Evolutionary conservation across 2,797 vertebrate genomes (phyloP).

Genomic region (Cyclura pinguis): DNA sequence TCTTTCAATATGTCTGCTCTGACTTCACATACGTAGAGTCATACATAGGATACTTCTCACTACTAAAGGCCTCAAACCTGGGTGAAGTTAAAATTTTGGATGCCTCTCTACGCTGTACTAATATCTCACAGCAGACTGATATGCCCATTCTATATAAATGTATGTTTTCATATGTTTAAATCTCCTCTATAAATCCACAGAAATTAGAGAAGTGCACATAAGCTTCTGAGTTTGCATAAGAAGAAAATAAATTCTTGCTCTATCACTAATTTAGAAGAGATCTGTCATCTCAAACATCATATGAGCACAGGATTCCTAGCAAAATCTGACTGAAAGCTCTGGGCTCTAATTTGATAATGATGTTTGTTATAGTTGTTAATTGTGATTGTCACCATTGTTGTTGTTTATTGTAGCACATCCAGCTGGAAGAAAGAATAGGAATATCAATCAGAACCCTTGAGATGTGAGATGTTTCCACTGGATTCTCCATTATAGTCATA

Average conservation of each 20-base stretch:
- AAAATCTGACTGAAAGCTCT: not conserved
- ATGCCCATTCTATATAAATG: not conserved
- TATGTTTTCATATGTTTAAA: not conserved
- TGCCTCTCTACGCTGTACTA: not conserved
- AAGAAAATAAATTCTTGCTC: not conserved
- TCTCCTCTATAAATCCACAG: not conserved
- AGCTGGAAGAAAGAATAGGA: not conserved
- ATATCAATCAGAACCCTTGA: not conserved
- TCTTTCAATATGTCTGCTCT: not conserved
- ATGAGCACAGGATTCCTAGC: not conserved
- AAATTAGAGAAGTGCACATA: not conserved
- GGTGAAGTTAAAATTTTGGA: not conserved
- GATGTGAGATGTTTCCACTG: conserved; percentile 16
- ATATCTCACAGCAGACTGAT: not conserved
- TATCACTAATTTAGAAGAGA: not conserved
- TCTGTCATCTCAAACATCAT: not conserved
- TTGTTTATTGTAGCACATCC: not conserved
- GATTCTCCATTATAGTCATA: not conserved
- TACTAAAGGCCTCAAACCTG: not conserved
- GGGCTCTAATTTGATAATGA: not conserved
- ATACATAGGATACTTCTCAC: not conserved
- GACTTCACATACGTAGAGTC: not conserved
- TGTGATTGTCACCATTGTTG: not conserved
- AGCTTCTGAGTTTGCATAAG: not conserved
- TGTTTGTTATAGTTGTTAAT: not conserved